A percentile compares a stretch with the other conserved stretches of the same genome.
These are phyloP conservation scores for Drosophila auraria DNA, from an alignment of 1,140 invertebrate species.

Conservation along the genomic window DNA sequence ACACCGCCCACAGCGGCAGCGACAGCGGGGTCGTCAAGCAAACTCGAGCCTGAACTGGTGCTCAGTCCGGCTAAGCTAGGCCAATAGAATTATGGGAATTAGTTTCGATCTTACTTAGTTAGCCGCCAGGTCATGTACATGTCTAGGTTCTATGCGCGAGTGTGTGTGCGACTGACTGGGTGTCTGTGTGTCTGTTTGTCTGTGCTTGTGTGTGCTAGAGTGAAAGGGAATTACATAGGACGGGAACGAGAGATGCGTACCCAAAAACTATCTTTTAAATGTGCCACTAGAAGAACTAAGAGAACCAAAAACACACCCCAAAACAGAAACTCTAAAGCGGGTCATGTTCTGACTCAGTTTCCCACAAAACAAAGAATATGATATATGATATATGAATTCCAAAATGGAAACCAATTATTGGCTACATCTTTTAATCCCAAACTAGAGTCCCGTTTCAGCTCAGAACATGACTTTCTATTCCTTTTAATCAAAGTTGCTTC, in stretches of 20 bases:
- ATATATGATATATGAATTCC: not conserved
- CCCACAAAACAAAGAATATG: not conserved
- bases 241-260: constrained; percentile 30
- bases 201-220: constrained; percentile 16
- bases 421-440: not conserved
- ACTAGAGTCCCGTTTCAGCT: constrained; percentile 3
- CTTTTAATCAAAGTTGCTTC: constrained; percentile 47
- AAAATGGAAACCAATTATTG: constrained; percentile 9
- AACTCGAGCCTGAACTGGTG: constrained; percentile 82
- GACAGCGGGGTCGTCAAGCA: constrained; percentile 42
- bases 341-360: constrained; percentile 42
- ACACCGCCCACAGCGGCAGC: constrained; percentile 28
- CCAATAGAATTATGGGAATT: constrained; percentile 65
- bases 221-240: constrained; percentile 19
- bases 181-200: constrained; percentile 11
- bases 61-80: constrained; percentile 84
- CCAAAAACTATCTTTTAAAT: constrained; percentile 69
- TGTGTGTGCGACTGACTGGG: constrained; percentile 15
- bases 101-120: constrained; percentile 78
- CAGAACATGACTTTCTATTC: constrained; percentile 22
- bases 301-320: constrained; percentile 13
- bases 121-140: constrained; percentile 51
- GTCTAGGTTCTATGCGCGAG: constrained; percentile 45
- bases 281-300: constrained; percentile 64
- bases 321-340: constrained; percentile 16